Conservation (phyloP, 2,797 vertebrate species). For the Anomalospiza imberbis region DNA sequence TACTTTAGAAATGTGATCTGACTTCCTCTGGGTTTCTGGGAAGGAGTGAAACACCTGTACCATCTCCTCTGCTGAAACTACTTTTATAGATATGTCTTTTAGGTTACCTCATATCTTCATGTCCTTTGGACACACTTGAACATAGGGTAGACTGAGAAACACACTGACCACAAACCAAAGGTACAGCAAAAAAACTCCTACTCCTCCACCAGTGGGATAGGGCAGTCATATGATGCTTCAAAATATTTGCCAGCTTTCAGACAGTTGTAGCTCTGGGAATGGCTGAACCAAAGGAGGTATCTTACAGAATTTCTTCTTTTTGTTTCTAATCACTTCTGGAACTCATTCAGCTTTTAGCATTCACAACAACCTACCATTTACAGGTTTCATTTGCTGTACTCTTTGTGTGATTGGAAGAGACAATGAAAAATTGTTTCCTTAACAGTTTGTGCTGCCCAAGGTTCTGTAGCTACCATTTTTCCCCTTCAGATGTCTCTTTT, state of each 20-base stretch:
- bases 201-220: neutral
- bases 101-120: neutral
- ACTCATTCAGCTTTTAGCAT: neutral
- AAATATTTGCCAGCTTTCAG: neutral
- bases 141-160: neutral
- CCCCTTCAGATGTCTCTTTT: neutral
- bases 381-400: neutral
- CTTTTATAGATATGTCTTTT: neutral
- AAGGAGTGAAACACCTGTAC: neutral
- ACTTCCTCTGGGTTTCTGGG: neutral
- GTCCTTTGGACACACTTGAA: neutral
- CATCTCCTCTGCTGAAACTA: neutral
- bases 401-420: neutral
- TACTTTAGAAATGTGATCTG: neutral
- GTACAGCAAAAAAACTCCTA: neutral
- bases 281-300: neutral
- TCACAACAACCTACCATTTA: neutral
- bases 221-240: neutral
- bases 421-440: neutral
- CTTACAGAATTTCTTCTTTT: neutral
- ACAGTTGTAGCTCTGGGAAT: neutral
- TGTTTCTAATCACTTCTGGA: neutral
- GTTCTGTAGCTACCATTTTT: neutral
- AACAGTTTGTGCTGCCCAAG: neutral
- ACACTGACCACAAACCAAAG: neutral